phyloP scores from a whole-genome alignment of 92 coral and sea anemone genomes.

The Palythoa grandiflora region DNA sequence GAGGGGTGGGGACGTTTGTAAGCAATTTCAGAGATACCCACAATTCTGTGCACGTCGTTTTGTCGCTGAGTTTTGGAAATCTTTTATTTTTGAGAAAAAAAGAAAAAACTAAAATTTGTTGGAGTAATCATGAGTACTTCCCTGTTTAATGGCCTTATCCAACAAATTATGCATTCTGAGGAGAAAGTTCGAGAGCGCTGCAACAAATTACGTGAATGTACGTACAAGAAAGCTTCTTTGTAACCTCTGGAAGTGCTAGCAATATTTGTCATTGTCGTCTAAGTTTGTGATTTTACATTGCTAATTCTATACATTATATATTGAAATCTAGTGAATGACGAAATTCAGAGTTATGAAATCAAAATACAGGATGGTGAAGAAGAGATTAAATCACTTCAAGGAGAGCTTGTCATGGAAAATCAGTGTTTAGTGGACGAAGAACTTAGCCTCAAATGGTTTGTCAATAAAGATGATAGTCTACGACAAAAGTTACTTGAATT shows the following conservation, averaged over 20 bases:
- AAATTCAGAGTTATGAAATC: constrained; percentile 71
- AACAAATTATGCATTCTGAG: constrained; percentile 94
- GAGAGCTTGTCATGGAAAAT: constrained; percentile 77
- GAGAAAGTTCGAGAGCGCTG: constrained; percentile 88
- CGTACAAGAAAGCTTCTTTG: constrained; percentile 29
- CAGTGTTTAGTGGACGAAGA: constrained; percentile 93
- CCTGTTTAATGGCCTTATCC: constrained; percentile 81
- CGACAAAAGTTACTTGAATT: constrained; percentile 64
- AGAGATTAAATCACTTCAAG: constrained; percentile 86
- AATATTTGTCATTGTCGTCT: neutral
- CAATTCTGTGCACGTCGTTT: too few species aligned
- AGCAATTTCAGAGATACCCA: too few species aligned
- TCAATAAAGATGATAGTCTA: constrained; percentile 67
- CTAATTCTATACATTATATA: neutral
- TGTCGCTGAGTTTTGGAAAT: too few species aligned
- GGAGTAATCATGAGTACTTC: constrained; percentile 61
- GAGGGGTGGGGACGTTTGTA: too few species aligned
- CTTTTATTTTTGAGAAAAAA: too few species aligned
- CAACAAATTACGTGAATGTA: constrained; percentile 82
- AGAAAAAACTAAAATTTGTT: too few species aligned
- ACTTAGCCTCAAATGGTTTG: constrained; percentile 84
- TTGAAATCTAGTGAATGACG: constrained; percentile 72
- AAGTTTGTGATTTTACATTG: neutral
- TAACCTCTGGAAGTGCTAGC: constrained; percentile 5
- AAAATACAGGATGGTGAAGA: constrained; percentile 78